Base-by-base conservation (phyloP, 2,797 vertebrate genomes). In the Pempheris klunzingeri region DNA sequence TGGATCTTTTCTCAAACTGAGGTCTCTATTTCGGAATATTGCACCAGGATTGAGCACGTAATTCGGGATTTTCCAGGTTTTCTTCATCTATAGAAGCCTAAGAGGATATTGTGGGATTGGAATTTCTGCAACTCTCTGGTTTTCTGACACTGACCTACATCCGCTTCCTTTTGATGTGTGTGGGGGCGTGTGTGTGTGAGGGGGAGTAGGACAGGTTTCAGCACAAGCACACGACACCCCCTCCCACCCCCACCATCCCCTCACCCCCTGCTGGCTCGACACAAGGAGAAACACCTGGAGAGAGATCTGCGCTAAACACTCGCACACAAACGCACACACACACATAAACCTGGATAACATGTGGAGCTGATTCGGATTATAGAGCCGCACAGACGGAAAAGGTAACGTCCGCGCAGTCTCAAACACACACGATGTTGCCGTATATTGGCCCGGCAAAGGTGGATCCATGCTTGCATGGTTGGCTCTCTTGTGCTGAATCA, bases 311-410 rank as follows among this genome's bases (percentile, higher is more conserved):
- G 63, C 82, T 78, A 71, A 78, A 74, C 77, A 81, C 50, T 17
- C 68, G 69, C 32, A 79, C 43, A 50, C 36, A 73, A 66, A 52
- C 10, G 61, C 11, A 68, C 64, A 76, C 44, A 74, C 32, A 60
- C 36, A 38, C 47, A 60, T 3, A 77, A 63, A 92, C 81, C 85
- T 81, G 91, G 92, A 92, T 84, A 92, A 88, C 86, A 92, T 92
- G 93, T 91, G 91, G 92, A 93, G 91, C 88, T 92, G 91, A 93
- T 93, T 92, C 54, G 88, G 87, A 91, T 88, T 90, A 90, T 86
- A 91, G 69, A 92, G 90, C 85, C 74, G 86, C 91, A 93, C 92
- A 94, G 92, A 94, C 92, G 75, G 84, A 90, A 88, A 90, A 93
- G 91, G 92, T 92, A 93, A 93, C 36, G 44, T 78, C 22, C 63